Conservation (phyloP, 2,113 vertebrate genomes). For the Tachysurus fulvidraco region DNA sequence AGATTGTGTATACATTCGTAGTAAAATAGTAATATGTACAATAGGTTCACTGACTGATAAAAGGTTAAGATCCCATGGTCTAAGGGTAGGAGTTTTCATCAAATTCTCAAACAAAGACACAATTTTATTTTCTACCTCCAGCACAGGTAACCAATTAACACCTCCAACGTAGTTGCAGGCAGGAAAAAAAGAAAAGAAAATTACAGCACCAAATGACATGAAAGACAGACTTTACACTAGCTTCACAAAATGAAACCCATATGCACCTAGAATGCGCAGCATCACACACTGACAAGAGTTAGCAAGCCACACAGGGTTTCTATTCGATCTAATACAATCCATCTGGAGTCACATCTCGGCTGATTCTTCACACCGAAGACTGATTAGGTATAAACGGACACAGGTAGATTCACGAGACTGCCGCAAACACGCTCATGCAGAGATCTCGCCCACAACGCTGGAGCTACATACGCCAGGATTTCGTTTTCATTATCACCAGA, state of each 20-base stretch:
- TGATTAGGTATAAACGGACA: conserved; percentile 51
- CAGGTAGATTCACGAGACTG: conserved; percentile 35
- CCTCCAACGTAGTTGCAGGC: conserved; percentile 10
- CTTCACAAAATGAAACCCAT: conserved; percentile 59
- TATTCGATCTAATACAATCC: conserved; percentile 58
- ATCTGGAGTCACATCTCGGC: conserved; percentile 44
- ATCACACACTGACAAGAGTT: conserved; percentile 58
- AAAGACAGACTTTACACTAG: conserved; percentile 49
- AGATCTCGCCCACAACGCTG: conserved; percentile 33
- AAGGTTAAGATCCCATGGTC: neutral
- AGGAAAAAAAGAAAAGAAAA: conserved; percentile 39
- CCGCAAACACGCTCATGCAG: conserved; percentile 43
- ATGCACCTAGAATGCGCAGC: conserved; percentile 45
- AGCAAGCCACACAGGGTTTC: conserved; percentile 35
- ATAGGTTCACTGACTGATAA: neutral
- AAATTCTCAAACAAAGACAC: neutral
- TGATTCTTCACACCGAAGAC: conserved; percentile 52
- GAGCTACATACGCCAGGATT: neutral
- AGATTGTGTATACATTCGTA: neutral
- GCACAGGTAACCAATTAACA: neutral
- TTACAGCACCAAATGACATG: conserved; percentile 34
- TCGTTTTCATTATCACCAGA: conserved; percentile 32
- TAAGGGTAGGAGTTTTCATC: neutral
- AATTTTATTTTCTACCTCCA: neutral
- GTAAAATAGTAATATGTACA: neutral